phyloP scores from a whole-genome alignment of 2,113 vertebrate species.

The Procavia capensis region DNA sequence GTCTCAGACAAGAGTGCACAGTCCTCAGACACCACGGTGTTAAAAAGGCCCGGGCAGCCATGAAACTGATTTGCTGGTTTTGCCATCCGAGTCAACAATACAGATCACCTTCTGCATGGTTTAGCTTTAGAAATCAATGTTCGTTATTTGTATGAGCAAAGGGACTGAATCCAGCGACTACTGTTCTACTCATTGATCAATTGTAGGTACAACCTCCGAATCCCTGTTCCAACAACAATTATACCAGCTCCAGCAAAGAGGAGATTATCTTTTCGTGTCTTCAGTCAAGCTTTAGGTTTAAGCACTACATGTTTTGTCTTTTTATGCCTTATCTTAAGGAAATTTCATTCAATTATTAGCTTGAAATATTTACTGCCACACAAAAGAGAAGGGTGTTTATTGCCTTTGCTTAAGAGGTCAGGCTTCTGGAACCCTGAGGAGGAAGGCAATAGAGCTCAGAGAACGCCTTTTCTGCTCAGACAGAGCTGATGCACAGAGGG shows the following conservation, averaged over 20 bases:
- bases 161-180: not conserved
- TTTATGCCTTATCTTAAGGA: not conserved
- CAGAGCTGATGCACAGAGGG: not conserved
- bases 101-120: not conserved
- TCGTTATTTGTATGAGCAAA: not conserved
- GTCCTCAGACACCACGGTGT: not conserved
- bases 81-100: not conserved
- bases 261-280: not conserved
- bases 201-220: not conserved
- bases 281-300: not conserved
- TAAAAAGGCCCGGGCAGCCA: not conserved
- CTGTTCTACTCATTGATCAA: constrained; percentile 5
- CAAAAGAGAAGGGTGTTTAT: not conserved
- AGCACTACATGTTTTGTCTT: not conserved
- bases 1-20: not conserved
- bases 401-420: not conserved
- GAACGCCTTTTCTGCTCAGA: not conserved
- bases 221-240: not conserved
- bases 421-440: not conserved
- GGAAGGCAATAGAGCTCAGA: not conserved
- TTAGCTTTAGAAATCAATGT: constrained; percentile 43
- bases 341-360: not conserved
- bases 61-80: not conserved
- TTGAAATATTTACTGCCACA: not conserved
- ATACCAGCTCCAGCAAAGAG: not conserved